These are phyloP conservation scores for Gulo gulo DNA, from an alignment of 2,113 vertebrate genomes.

Conservation along the genomic window DNA sequence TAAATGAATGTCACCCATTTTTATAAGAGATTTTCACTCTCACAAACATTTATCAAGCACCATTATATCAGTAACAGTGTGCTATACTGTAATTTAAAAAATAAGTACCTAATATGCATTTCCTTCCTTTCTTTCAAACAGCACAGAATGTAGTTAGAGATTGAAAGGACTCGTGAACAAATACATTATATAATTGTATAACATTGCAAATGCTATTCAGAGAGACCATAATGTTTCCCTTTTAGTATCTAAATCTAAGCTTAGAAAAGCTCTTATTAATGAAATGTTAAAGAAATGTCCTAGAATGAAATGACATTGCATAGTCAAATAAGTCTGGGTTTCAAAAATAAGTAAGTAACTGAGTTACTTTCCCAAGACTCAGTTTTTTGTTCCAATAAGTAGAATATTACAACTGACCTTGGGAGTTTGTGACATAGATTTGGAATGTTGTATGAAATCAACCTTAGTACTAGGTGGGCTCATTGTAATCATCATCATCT, in stretches of 20 bases:
- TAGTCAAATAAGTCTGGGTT: background rate
- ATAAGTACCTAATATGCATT: background rate
- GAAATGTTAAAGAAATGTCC: background rate
- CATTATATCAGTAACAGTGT: background rate
- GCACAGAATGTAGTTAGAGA: background rate
- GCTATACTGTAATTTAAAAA: background rate
- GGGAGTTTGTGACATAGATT: background rate
- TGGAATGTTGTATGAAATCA: background rate
- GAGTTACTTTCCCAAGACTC: background rate
- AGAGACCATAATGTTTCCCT: background rate
- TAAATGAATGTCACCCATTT: background rate
- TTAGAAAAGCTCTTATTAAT: background rate
- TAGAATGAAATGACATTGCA: background rate
- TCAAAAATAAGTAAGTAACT: background rate
- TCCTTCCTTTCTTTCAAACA: background rate
- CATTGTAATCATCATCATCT: background rate
- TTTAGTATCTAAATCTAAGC: background rate
- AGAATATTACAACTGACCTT: background rate
- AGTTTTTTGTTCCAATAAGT: background rate
- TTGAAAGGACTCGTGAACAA: background rate
- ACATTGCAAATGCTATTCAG: background rate
- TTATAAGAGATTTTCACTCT: background rate
- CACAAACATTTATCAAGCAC: background rate
- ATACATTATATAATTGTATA: background rate
- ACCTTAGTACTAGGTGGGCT: background rate